These are phyloP conservation scores for Aulostomus chinensis DNA, from an alignment of 2,797 vertebrate species.

Conservation along the genomic window DNA sequence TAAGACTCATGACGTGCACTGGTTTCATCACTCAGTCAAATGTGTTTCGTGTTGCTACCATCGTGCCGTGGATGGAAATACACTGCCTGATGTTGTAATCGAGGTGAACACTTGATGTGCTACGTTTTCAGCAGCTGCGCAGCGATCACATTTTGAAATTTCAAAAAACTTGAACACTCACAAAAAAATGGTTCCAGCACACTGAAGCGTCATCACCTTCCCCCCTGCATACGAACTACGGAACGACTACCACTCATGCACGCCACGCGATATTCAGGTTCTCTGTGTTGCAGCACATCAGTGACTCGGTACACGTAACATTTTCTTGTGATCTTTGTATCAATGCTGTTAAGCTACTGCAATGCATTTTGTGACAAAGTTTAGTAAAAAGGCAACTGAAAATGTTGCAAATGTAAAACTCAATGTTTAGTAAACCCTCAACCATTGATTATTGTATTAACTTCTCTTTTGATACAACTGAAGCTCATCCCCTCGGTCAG, in stretches of 20 bases:
- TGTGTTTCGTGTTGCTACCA: slow-evolving; percentile 31
- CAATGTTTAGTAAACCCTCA: slow-evolving; percentile 38
- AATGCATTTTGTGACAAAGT: slow-evolving; percentile 23
- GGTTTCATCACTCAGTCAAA: slow-evolving; percentile 22
- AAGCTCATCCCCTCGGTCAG: slow-evolving; percentile 58
- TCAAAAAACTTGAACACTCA: background rate
- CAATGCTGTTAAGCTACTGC: slow-evolving; percentile 35
- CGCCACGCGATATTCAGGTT: slow-evolving; percentile 5
- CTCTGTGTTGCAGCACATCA: slow-evolving; percentile 33
- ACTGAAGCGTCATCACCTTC: background rate
- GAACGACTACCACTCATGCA: slow-evolving; percentile 10
- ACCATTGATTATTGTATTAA: slow-evolving; percentile 22
- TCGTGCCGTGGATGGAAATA: slow-evolving; percentile 9
- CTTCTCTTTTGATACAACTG: slow-evolving; percentile 36
- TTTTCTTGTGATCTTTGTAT: slow-evolving; percentile 55
- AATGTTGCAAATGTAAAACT: slow-evolving; percentile 42
- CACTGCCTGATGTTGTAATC: slow-evolving; percentile 3
- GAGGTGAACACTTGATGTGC: slow-evolving; percentile 5
- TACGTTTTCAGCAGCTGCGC: slow-evolving; percentile 7
- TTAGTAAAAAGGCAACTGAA: slow-evolving; percentile 13
- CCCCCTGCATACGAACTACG: slow-evolving; percentile 1
- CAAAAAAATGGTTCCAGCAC: background rate
- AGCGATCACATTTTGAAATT: slow-evolving; percentile 8
- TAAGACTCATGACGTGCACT: slow-evolving; percentile 46
- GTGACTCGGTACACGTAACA: slow-evolving; percentile 42